A percentile compares a stretch with the other conserved stretches of the same genome.
These are phyloP conservation scores for Heteractis magnifica DNA, from an alignment of 92 coral and sea anemone species.

Conservation along the genomic window DNA sequence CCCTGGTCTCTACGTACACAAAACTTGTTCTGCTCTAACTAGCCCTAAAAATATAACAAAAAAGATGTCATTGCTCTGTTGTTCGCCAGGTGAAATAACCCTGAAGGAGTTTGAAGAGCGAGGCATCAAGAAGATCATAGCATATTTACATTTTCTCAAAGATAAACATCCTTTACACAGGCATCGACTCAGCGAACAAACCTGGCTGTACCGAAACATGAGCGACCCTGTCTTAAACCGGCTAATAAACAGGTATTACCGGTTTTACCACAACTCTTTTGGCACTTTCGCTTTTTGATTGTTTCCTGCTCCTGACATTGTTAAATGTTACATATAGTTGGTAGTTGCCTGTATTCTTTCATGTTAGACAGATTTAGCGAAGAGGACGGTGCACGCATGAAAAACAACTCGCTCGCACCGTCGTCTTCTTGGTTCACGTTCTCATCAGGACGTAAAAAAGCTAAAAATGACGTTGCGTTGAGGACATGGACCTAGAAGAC, in stretches of 20 bases:
- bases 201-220: constrained; percentile 66
- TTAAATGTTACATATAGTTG: no score
- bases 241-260: constrained; percentile 51
- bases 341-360: no score
- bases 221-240: constrained; percentile 50
- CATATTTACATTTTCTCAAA: constrained; percentile 56
- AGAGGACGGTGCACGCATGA: no score
- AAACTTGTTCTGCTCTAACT: no score
- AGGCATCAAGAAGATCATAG: constrained; percentile 65
- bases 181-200: constrained; percentile 75
- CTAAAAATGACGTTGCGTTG: no score
- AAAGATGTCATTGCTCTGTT: background rate
- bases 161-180: constrained; percentile 71
- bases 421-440: no score
- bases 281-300: background rate
- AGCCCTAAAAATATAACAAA: background rate
- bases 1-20: no score
- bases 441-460: no score
- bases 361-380: no score
- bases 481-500: no score
- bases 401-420: no score
- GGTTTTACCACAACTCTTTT: background rate
- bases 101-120: constrained; percentile 54
- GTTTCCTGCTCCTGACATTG: background rate
- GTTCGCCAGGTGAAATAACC: constrained; percentile 38